A percentile compares a stretch with the other conserved stretches of the same genome.
Conservation (phyloP, 2,113 vertebrate species). For the Campylomormyrus tamandua region DNA sequence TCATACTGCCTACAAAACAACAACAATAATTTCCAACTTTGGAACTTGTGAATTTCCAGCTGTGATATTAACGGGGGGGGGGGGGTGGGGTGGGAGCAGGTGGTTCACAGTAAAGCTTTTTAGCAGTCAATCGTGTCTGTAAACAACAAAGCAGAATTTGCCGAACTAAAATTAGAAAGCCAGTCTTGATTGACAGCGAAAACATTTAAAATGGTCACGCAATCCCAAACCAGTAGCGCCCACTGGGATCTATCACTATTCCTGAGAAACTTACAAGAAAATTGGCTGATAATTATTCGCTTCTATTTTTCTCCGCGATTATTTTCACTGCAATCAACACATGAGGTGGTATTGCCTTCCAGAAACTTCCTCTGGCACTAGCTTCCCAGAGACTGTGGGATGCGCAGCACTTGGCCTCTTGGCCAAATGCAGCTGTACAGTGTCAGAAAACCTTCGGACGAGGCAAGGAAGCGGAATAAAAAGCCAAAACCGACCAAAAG, state of each 20-base stretch:
- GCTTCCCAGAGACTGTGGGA: not conserved
- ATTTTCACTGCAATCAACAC: constrained; percentile 8
- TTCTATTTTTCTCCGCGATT: not conserved
- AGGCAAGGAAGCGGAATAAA: not conserved
- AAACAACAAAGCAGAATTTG: not conserved
- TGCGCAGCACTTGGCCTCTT: not conserved
- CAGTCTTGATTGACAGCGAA: not conserved
- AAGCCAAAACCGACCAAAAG: not conserved
- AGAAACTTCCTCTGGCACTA: not conserved
- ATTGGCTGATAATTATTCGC: not conserved
- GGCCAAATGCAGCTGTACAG: not conserved
- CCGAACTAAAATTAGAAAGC: not conserved
- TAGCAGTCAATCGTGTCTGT: not conserved
- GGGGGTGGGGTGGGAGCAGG: not conserved
- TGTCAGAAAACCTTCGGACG: not conserved
- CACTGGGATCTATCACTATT: not conserved
- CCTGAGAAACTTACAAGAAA: not conserved
- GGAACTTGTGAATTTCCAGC: not conserved
- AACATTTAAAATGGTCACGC: not conserved
- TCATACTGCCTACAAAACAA: not conserved
- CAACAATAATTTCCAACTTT: not conserved
- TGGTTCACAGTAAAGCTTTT: not conserved
- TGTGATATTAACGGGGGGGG: not conserved
- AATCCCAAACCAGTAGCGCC: not conserved
- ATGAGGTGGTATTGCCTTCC: not conserved